Conservation (phyloP, 2,888 invertebrate species). For the Tipula confusa region DNA sequence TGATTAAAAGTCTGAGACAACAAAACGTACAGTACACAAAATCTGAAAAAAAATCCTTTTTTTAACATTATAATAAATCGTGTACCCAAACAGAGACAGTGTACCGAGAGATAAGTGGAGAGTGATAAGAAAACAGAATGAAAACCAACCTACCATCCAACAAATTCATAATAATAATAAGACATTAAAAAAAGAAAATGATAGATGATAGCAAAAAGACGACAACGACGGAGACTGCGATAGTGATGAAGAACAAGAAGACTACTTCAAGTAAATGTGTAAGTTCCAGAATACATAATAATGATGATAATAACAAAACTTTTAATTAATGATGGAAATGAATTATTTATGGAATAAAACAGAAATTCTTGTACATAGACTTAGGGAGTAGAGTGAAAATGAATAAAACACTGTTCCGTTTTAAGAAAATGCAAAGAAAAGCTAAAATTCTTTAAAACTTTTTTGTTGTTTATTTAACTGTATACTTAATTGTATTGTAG, state of each 20-base stretch:
- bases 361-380: not conserved
- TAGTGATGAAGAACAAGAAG: not conserved
- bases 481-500: not conserved
- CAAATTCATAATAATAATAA: not conserved
- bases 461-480: not conserved
- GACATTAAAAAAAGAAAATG: not conserved
- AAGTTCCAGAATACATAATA: constrained; percentile 20
- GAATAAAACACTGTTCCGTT: not conserved
- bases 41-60: not conserved
- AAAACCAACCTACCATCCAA: not conserved
- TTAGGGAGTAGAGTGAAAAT: not conserved
- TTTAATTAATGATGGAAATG: constrained; percentile 15
- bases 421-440: not conserved
- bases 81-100: not conserved
- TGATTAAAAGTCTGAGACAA: constrained; percentile 20
- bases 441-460: not conserved
- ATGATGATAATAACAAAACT: constrained; percentile 12
- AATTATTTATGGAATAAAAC: not conserved
- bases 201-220: not conserved
- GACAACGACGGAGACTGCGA: not conserved
- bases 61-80: not conserved
- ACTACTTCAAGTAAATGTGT: constrained; percentile 20
- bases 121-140: not conserved
- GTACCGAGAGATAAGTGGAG: not conserved
- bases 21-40: not conserved